Evolutionary conservation across 1,140 invertebrate genomes (phyloP).

Genomic region (Apolygus lucorum): DNA sequence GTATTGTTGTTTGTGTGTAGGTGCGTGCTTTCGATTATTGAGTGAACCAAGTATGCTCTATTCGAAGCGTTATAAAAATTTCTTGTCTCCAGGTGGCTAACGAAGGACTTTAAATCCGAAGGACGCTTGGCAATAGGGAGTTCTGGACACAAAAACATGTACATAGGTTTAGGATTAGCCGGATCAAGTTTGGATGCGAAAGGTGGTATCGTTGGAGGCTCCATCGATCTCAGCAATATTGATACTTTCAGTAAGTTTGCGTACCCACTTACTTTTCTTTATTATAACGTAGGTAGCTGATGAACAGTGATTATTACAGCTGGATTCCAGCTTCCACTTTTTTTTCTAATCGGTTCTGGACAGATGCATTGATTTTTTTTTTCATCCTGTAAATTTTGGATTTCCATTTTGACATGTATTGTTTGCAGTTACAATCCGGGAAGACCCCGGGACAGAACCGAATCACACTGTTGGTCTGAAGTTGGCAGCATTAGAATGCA

Average conservation of each 20-base stretch:
- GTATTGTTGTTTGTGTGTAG: no score
- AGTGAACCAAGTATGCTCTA: no score
- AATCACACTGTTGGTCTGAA: slow-evolving; percentile 79
- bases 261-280: slow-evolving; percentile 20
- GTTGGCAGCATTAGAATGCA: slow-evolving; percentile 74
- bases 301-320: no score
- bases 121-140: slow-evolving; percentile 88
- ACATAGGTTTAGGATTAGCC: slow-evolving; percentile 75
- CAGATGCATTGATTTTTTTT: background rate
- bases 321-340: no score
- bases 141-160: slow-evolving; percentile 87
- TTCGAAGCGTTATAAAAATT: no score
- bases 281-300: no score
- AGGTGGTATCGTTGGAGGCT: slow-evolving; percentile 91
- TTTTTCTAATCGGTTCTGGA: no score
- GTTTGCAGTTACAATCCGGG: slow-evolving; percentile 67
- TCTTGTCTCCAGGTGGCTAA: slow-evolving; percentile 63
- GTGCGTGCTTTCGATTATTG: no score
- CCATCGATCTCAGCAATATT: slow-evolving; percentile 81
- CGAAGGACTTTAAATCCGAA: slow-evolving; percentile 79
- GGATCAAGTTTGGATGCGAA: slow-evolving; percentile 89
- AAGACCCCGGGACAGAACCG: slow-evolving; percentile 81
- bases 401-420: slow-evolving; percentile 27
- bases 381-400: background rate
- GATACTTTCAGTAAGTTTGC: slow-evolving; percentile 66